Evolutionary conservation across 2,113 vertebrate species (phyloP).

Genomic region (Gallinago undulata): DNA sequence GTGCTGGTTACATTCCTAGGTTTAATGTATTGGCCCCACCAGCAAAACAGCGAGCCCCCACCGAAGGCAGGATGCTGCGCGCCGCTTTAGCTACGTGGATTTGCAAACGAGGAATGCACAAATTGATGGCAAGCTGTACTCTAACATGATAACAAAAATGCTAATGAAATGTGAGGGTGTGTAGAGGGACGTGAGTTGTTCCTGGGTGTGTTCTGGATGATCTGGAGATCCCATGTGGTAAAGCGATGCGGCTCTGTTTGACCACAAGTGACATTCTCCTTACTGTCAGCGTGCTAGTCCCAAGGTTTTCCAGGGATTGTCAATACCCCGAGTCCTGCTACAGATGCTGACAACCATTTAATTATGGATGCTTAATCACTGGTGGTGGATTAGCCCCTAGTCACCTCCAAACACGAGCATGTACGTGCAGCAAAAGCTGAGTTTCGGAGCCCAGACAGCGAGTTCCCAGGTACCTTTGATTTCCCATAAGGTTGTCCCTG

Average conservation of each 20-base stretch:
- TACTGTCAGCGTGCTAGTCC: background rate
- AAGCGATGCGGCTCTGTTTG: background rate
- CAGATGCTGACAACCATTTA: background rate
- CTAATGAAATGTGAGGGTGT: background rate
- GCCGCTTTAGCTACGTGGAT: background rate
- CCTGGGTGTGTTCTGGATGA: background rate
- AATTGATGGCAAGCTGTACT: background rate
- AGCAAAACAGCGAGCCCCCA: background rate
- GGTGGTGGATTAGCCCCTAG: background rate
- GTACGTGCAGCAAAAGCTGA: background rate
- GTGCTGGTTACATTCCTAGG: background rate
- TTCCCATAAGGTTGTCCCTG: background rate
- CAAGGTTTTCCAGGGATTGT: background rate
- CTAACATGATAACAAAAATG: background rate
- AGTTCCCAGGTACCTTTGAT: background rate
- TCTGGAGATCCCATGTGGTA: background rate
- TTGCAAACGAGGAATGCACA: background rate
- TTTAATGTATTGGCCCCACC: background rate
- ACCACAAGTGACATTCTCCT: background rate
- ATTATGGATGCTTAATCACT: background rate
- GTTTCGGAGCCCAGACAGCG: background rate
- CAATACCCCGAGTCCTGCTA: background rate
- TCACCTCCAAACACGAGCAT: background rate
- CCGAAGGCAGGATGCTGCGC: accelerated
- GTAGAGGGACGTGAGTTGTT: background rate